Percentiles rank a stretch among this genome's conserved stretches.
phyloP scores from a whole-genome alignment of 2,888 invertebrate genomes.

The Pandemis heparana region DNA sequence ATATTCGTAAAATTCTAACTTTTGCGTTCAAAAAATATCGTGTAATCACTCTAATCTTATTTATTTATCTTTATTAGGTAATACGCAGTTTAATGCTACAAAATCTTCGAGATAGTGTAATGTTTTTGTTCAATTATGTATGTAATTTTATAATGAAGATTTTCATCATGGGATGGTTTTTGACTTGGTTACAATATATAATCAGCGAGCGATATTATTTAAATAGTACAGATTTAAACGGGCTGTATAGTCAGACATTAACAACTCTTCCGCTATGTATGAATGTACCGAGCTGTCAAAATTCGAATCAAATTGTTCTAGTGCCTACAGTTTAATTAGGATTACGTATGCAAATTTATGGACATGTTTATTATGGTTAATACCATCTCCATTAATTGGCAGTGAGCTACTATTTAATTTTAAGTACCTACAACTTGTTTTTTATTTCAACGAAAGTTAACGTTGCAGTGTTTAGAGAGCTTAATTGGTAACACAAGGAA shows the following conservation, averaged over 20 bases:
- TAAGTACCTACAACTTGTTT: conserved; percentile 19
- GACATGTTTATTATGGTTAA: conserved; percentile 27
- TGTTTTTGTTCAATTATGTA: no score
- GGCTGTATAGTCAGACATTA: not conserved
- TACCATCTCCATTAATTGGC: conserved; percentile 25
- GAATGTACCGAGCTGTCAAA: not conserved
- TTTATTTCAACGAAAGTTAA: conserved; percentile 32
- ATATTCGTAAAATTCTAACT: conserved; percentile 1
- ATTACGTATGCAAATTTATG: conserved; percentile 24
- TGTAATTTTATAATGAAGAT: no score
- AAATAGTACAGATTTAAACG: no score
- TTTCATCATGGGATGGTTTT: no score
- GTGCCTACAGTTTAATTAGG: conserved; percentile 11
- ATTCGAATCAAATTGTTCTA: not conserved
- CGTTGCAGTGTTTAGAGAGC: conserved; percentile 23
- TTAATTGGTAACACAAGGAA: conserved; percentile 3
- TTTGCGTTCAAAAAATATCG: not conserved
- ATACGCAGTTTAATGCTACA: no score
- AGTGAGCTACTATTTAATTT: not conserved
- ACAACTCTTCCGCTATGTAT: not conserved
- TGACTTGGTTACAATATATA: no score
- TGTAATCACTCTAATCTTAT: not conserved
- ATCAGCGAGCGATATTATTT: no score
- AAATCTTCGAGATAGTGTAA: no score
- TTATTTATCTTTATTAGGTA: not conserved